Base-by-base conservation (phyloP, 2,113 vertebrate genomes). In the Neomonachus schauinslandi region DNA sequence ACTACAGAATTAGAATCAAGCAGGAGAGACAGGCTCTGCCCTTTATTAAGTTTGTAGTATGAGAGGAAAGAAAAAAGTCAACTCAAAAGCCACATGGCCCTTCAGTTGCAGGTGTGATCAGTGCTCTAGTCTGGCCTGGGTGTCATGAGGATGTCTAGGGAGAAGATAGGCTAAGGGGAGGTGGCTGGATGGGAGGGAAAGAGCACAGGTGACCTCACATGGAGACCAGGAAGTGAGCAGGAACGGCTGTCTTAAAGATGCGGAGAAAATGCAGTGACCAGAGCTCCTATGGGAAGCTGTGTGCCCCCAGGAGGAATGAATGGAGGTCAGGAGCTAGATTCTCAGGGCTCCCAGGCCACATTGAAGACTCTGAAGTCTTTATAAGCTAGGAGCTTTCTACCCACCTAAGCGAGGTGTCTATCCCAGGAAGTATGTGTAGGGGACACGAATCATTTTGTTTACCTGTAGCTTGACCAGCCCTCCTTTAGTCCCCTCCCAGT, bases 281-380 rank as follows among this genome's bases (percentile, higher is more conserved):
- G 42, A 36, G 26, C 33, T 57, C 4, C n/a, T 61, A 55, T 1
- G 2, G 55, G 36, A 82, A 12, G 42, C 18, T 53, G 19, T n/a
- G 28, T 61, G 49, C 26, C 16, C 9, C 3, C 0, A 0, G 16
- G 11, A 74, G 16, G 12, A 5, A 1, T 42, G 31, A 71, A 21
- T 18, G 16, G 76, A 12, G 46, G 8, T 22, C 18, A 33, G 51
- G 26, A 14, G 13, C 16, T 0, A 10, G 39, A 2, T 36, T 18
- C 0, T 4, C 7, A 53, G 36, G n/a, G 12, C 53, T 91, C 5
- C 13, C 39, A 1, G n/a, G 36, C 6, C 19, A 24, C 1, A 5
- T 22, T 26, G 74, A 92, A 59, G 36, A 57, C n/a, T 69, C 26
- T 28, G 26, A 24, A 55, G 24, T 83, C 10, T 5, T 57, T 24